Evolutionary conservation across 2,797 vertebrate species (phyloP).

Genomic region (Scyliorhinus canicula): DNA sequence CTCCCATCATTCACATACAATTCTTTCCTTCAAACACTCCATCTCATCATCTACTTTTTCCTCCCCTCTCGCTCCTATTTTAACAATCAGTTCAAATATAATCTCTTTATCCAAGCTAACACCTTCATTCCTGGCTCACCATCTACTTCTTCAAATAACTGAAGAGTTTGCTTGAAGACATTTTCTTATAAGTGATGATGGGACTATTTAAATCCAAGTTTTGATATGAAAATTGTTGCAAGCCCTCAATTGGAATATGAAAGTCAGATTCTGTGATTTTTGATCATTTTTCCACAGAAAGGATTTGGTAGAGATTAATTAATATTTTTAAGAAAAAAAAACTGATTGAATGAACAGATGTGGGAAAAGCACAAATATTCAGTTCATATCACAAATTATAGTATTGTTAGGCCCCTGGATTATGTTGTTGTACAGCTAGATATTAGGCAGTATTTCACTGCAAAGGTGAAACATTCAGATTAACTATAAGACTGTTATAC

Average conservation of each 20-base stretch:
- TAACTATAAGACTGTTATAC: not conserved
- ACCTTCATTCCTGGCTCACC: not conserved
- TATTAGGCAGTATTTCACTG: not conserved
- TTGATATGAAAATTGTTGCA: not conserved
- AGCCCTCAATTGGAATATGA: not conserved
- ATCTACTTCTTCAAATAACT: not conserved
- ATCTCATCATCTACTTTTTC: no score
- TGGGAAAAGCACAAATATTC: not conserved
- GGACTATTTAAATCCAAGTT: not conserved
- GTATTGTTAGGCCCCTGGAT: not conserved
- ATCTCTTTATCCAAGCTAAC: not conserved
- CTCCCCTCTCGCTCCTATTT: not conserved
- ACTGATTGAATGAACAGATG: not conserved
- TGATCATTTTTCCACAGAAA: not conserved
- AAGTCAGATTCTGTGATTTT: not conserved
- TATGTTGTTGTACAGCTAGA: not conserved
- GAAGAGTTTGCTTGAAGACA: no score
- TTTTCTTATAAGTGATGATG: not conserved
- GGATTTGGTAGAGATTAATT: slow-evolving; percentile 5
- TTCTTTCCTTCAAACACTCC: not conserved
- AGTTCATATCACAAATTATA: not conserved
- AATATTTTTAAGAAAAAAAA: not conserved
- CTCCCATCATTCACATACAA: not conserved
- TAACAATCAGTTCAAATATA: not conserved
- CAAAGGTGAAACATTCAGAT: not conserved